Conservation (phyloP, 1,140 invertebrate genomes). For the Hyles vespertilio region DNA sequence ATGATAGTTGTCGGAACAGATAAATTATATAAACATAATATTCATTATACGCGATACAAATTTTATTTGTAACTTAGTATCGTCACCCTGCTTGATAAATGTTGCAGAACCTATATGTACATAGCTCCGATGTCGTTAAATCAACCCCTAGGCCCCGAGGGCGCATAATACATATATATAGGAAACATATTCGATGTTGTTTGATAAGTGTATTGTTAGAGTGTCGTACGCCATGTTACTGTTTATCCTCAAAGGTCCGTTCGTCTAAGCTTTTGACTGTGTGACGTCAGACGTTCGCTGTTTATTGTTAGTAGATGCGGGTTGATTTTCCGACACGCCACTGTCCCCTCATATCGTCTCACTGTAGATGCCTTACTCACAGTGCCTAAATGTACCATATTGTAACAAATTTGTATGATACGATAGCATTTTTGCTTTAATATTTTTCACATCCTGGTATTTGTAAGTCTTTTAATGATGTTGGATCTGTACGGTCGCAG, state of each 20-base stretch:
- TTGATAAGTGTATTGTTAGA: neutral
- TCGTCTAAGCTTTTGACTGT: too few relatives aligned
- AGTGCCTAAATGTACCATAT: conserved; percentile 76
- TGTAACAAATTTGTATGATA: conserved; percentile 69
- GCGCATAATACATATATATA: too few relatives aligned
- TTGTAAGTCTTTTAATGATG: conserved; percentile 42
- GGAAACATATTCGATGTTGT: neutral
- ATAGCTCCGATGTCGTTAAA: too few relatives aligned
- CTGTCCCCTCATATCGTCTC: conserved; percentile 57
- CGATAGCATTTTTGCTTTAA: conserved; percentile 58
- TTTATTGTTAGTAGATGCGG: too few relatives aligned
- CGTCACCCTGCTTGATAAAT: neutral
- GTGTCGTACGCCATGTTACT: too few relatives aligned
- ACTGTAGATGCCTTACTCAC: conserved; percentile 77
- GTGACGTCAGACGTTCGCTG: too few relatives aligned
- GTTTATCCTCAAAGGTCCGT: too few relatives aligned
- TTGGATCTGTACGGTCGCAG: conserved; percentile 33
- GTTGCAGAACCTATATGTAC: too few relatives aligned
- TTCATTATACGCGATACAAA: neutral
- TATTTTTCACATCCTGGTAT: conserved; percentile 54
- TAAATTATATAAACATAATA: neutral
- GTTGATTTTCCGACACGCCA: neutral
- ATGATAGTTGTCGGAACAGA: conserved; percentile 24
- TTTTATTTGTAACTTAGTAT: conserved; percentile 1
- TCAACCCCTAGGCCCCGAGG: too few relatives aligned